Conservation (phyloP, 2,888 invertebrate species). For the Rhodophaea formosa region DNA sequence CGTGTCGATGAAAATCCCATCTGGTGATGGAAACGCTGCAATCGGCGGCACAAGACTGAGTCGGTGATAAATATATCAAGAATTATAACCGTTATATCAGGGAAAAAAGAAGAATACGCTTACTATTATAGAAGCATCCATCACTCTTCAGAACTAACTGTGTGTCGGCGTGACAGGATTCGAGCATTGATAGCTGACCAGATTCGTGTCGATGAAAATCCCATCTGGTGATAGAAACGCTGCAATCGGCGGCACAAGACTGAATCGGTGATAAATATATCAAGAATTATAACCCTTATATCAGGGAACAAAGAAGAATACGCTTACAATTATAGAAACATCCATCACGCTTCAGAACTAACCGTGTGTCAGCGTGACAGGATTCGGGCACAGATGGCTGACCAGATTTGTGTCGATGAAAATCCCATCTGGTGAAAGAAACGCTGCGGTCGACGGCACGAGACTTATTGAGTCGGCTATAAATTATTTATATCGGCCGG, state of each 20-base stretch:
- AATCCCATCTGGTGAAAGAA: slow-evolving; percentile 70
- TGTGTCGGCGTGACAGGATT: slow-evolving; percentile 53
- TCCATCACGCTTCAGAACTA: too few relatives aligned
- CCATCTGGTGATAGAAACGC: slow-evolving; percentile 64
- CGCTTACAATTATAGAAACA: too few relatives aligned
- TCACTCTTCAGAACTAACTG: slow-evolving; percentile 31
- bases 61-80: too few relatives aligned
- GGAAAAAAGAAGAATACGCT: too few relatives aligned
- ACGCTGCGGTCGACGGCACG: slow-evolving; percentile 49
- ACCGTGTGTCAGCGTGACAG: slow-evolving; percentile 47
- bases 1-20: too few relatives aligned
- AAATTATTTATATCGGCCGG: slow-evolving; percentile 52
- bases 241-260: slow-evolving; percentile 50
- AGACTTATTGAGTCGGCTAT: slow-evolving; percentile 51
- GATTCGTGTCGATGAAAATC: slow-evolving; percentile 69
- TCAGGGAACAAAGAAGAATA: too few relatives aligned
- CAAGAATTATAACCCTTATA: too few relatives aligned
- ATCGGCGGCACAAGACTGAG: too few relatives aligned
- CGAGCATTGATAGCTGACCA: slow-evolving; percentile 70
- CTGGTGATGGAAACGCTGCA: too few relatives aligned
- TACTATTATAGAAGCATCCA: too few relatives aligned
- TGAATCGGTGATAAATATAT: slow-evolving; percentile 51
- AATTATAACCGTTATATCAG: too few relatives aligned
- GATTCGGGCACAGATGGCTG: slow-evolving; percentile 72
- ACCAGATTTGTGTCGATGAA: slow-evolving; percentile 65